Percentiles rank a stretch among this genome's conserved stretches.
These are phyloP conservation scores for Caenorhabditis uteleia DNA, from an alignment of 2,888 invertebrate genomes.

Conservation along the genomic window DNA sequence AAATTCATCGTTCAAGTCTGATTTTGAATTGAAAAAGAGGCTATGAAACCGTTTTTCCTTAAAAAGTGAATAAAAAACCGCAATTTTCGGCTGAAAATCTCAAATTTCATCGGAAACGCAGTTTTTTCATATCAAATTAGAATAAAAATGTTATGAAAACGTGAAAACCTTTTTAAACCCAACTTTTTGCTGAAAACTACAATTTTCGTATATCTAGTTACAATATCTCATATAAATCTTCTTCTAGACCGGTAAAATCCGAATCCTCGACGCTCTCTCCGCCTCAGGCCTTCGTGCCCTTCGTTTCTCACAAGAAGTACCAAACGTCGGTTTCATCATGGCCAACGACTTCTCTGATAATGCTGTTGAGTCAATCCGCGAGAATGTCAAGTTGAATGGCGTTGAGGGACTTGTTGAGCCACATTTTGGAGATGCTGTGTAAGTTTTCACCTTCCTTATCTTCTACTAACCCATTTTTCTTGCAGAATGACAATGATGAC, in stretches of 20 bases:
- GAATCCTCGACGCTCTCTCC: slow-evolving; percentile 88
- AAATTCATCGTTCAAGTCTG: too few species aligned
- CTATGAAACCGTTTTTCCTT: too few species aligned
- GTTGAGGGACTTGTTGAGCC: slow-evolving; percentile 80
- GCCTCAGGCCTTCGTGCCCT: slow-evolving; percentile 94
- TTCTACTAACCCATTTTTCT: slow-evolving; percentile 1
- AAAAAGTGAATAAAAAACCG: too few species aligned
- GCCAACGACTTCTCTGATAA: slow-evolving; percentile 78
- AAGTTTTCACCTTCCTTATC: slow-evolving; percentile 11
- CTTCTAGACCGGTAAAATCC: slow-evolving; percentile 41
- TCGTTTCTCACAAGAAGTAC: slow-evolving; percentile 87
- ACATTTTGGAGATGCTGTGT: slow-evolving; percentile 88
- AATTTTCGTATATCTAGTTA: not conserved
- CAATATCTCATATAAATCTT: not conserved
- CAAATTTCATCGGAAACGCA: too few species aligned
- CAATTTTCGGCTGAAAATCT: too few species aligned
- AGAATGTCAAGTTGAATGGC: slow-evolving; percentile 81
- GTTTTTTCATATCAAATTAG: too few species aligned
- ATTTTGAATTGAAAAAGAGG: too few species aligned
- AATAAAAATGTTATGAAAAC: slow-evolving; percentile 13
- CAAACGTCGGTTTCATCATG: slow-evolving; percentile 53
- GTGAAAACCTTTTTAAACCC: too few species aligned
- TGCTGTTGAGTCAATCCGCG: slow-evolving; percentile 85
- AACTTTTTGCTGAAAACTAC: not conserved
- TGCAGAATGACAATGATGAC: slow-evolving; percentile 85